Conservation (phyloP, 2,888 invertebrate species). For the Thumatha senex region DNA sequence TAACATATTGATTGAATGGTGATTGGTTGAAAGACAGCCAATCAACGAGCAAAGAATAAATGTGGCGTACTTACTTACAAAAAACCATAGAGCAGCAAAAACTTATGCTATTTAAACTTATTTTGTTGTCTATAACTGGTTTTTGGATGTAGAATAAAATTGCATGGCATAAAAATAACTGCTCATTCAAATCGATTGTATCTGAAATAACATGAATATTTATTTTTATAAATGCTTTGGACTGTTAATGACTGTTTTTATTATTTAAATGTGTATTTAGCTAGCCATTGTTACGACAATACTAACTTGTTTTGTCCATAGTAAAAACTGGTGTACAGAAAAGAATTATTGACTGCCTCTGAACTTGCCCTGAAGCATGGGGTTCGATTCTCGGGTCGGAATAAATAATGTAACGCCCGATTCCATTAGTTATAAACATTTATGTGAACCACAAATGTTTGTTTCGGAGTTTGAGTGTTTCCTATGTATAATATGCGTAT, state of each 20-base stretch:
- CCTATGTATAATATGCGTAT: too few species aligned
- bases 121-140: slow-evolving; percentile 24
- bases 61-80: slow-evolving; percentile 39
- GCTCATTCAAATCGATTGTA: slow-evolving; percentile 8
- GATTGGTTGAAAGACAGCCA: slow-evolving; percentile 65
- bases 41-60: slow-evolving; percentile 62
- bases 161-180: slow-evolving; percentile 15
- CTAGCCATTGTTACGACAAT: too few species aligned
- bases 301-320: too few species aligned
- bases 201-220: slow-evolving; percentile 12
- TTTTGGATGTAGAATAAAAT: slow-evolving; percentile 13
- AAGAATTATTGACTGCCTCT: too few species aligned
- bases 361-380: too few species aligned
- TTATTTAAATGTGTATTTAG: background rate
- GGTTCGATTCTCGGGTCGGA: too few species aligned
- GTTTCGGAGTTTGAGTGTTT: too few species aligned
- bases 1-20: slow-evolving; percentile 41
- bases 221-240: slow-evolving; percentile 2
- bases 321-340: too few species aligned
- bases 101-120: slow-evolving; percentile 19
- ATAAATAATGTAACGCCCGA: too few species aligned
- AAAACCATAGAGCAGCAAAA: slow-evolving; percentile 54
- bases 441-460: too few species aligned
- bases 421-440: too few species aligned
- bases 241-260: background rate